Conservation (phyloP, 2,113 vertebrate genomes). For the Lagenorhynchus albirostris region DNA sequence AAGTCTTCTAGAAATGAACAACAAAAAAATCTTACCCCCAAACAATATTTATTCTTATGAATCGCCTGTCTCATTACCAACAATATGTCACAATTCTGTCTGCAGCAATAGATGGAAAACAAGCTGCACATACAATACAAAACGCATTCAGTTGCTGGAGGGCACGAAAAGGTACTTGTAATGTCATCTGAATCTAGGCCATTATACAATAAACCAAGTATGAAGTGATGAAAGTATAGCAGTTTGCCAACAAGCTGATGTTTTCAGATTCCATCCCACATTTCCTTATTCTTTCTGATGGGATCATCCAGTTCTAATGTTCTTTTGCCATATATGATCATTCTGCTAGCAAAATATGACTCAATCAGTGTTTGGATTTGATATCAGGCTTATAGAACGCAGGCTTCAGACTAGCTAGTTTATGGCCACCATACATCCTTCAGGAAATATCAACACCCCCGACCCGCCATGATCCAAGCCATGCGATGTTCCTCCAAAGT, state of each 20-base stretch:
- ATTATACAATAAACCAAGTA: not conserved
- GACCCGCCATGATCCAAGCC: not conserved
- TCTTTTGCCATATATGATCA: not conserved
- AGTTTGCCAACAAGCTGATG: not conserved
- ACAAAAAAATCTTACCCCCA: not conserved
- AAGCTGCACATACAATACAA: not conserved
- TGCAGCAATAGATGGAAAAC: not conserved
- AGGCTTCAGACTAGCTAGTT: not conserved
- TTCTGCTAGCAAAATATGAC: conserved; percentile 15
- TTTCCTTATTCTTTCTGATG: not conserved
- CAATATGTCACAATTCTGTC: not conserved
- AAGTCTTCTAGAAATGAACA: conserved; percentile 9
- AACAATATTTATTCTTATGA: not conserved
- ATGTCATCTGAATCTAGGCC: not conserved
- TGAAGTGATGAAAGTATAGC: not conserved
- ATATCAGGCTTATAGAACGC: not conserved
- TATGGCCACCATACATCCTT: not conserved
- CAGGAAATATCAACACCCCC: not conserved
- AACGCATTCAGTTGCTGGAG: not conserved
- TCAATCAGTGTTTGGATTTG: not conserved
- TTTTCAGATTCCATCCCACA: not conserved
- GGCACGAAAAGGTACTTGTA: not conserved
- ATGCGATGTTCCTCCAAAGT: not conserved
- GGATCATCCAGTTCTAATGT: not conserved
- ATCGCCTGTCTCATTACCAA: not conserved